Conservation (phyloP, 1,140 invertebrate genomes). For the Acyrthosiphon pisum region DNA sequence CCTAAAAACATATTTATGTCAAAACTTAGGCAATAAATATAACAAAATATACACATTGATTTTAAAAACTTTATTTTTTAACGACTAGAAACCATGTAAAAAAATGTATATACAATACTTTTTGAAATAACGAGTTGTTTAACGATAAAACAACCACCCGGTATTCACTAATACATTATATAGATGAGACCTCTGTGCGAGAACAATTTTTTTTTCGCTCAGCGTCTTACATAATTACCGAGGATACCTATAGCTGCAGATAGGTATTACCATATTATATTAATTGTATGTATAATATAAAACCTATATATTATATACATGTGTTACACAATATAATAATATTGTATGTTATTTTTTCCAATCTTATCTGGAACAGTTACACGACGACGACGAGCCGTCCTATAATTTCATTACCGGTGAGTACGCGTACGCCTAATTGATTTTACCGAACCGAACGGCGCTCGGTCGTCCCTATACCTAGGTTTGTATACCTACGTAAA, state of each 20-base stretch:
- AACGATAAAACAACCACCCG: too few relatives aligned
- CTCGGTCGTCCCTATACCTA: not conserved
- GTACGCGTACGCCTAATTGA: not conserved
- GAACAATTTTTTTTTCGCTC: not conserved
- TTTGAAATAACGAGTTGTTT: too few relatives aligned
- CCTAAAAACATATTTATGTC: too few relatives aligned
- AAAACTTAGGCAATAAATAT: too few relatives aligned
- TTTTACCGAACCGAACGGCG: slow-evolving; percentile 11
- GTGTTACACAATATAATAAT: not conserved
- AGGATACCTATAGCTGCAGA: not conserved
- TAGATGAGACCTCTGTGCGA: not conserved
- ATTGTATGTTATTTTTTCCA: not conserved
- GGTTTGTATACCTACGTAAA: not conserved
- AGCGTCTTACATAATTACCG: not conserved
- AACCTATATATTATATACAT: not conserved
- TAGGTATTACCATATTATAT: not conserved
- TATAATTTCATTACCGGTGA: not conserved
- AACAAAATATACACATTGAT: too few relatives aligned
- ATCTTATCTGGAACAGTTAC: not conserved
- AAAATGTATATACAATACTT: too few relatives aligned
- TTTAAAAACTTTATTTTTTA: too few relatives aligned
- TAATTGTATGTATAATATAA: not conserved
- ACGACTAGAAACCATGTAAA: too few relatives aligned
- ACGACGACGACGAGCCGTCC: not conserved
- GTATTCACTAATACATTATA: not conserved